These are phyloP conservation scores for Mycalesis mineus DNA, from an alignment of 2,888 invertebrate species.

Conservation along the genomic window DNA sequence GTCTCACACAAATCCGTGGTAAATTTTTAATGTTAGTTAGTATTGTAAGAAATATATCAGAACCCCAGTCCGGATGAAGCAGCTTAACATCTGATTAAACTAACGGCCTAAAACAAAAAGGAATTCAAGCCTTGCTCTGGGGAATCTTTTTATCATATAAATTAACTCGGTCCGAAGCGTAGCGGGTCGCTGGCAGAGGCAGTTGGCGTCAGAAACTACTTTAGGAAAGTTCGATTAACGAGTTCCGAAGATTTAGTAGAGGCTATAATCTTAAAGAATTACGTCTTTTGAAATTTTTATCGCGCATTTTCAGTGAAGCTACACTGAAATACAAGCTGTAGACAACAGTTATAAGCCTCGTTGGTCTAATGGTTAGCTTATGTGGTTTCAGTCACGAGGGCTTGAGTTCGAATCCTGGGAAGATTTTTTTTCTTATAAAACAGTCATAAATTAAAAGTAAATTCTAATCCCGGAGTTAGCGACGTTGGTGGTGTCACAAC, in stretches of 20 bases:
- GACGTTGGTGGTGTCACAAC: too few species aligned
- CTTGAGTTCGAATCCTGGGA: too few species aligned
- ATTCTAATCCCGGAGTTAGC: too few species aligned
- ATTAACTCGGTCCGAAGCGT: slow-evolving; percentile 57
- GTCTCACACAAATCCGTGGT: too few species aligned
- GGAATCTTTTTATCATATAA: slow-evolving; percentile 72
- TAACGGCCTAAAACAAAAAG: slow-evolving; percentile 11
- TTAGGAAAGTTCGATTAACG: slow-evolving; percentile 73
- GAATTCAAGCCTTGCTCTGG: slow-evolving; percentile 5
- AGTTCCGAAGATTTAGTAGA: slow-evolving; percentile 71
- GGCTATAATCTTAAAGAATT: slow-evolving; percentile 66
- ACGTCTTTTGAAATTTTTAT: slow-evolving; percentile 50
- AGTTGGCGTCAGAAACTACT: slow-evolving; percentile 69
- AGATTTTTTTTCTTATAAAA: too few species aligned
- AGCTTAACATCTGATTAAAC: slow-evolving; percentile 7
- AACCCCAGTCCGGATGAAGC: background rate
- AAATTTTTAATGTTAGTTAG: too few species aligned
- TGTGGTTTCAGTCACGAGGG: too few species aligned
- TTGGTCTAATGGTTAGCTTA: too few species aligned
- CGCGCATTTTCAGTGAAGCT: slow-evolving; percentile 39
- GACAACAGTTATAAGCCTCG: background rate
- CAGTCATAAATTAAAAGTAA: too few species aligned
- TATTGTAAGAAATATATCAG: background rate
- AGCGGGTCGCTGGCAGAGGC: slow-evolving; percentile 62
- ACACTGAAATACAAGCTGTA: slow-evolving; percentile 2